A percentile compares a stretch with the other conserved stretches of the same genome.
phyloP scores from a whole-genome alignment of 2,888 invertebrate species.

The Acutogordius australiensis region DNA sequence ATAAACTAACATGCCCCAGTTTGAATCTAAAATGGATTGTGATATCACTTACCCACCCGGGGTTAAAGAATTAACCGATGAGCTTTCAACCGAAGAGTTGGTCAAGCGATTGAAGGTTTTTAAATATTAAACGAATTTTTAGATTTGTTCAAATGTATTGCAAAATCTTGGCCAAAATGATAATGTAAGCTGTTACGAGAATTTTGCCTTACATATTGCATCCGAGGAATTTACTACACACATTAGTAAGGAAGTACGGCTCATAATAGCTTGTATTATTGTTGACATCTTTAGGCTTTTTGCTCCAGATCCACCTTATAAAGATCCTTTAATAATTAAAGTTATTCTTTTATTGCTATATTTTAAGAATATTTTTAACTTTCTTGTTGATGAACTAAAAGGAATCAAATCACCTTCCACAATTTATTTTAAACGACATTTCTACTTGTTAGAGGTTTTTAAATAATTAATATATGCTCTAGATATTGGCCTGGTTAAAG shows the following conservation, averaged over 20 bases:
- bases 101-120: constrained; percentile 63
- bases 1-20: no score
- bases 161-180: constrained; percentile 81
- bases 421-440: constrained; percentile 82
- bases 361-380: constrained; percentile 41
- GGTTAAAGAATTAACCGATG: constrained; percentile 67
- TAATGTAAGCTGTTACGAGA: constrained; percentile 54
- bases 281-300: constrained; percentile 81
- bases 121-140: constrained; percentile 8
- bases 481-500: constrained; percentile 76
- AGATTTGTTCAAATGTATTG: constrained; percentile 56
- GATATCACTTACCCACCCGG: constrained; percentile 46
- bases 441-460: constrained; percentile 52
- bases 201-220: constrained; percentile 60
- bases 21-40: background rate
- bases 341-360: background rate
- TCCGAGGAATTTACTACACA: constrained; percentile 71
- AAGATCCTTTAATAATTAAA: constrained; percentile 67
- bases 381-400: constrained; percentile 64
- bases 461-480: constrained; percentile 14
- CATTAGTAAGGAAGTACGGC: constrained; percentile 59
- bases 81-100: constrained; percentile 73
- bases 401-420: constrained; percentile 82
- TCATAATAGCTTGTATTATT: constrained; percentile 79
- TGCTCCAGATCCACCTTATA: constrained; percentile 87